Evolutionary conservation across 2,797 vertebrate genomes (phyloP).

Genomic region (Numenius phaeopus): DNA sequence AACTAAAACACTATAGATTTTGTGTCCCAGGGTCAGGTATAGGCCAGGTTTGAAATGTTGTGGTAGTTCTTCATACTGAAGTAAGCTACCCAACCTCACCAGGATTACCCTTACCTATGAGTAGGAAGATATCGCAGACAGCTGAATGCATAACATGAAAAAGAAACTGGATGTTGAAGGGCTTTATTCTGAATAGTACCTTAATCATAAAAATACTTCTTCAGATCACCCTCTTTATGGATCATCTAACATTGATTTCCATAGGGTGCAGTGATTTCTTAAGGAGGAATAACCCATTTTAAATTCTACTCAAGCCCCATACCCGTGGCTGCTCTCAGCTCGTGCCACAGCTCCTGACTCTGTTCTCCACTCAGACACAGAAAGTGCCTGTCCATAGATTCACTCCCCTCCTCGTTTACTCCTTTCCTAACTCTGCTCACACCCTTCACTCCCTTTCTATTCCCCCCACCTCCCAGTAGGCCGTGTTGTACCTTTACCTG

Average conservation of each 20-base stretch:
- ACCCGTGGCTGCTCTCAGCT: neutral
- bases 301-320: neutral
- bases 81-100: neutral
- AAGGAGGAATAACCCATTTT: neutral
- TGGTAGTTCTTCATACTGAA: neutral
- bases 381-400: neutral
- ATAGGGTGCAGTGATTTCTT: neutral
- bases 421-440: neutral
- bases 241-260: neutral
- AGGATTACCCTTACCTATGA: neutral
- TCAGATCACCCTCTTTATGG: neutral
- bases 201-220: neutral
- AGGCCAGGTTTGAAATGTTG: neutral
- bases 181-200: neutral
- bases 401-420: neutral
- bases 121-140: neutral
- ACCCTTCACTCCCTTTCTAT: neutral
- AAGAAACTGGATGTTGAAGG: neutral
- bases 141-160: neutral
- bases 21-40: rapidly evolving
- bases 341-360: rapidly evolving
- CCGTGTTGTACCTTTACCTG: neutral
- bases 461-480: rapidly evolving
- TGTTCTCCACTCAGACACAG: neutral
- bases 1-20: neutral